A percentile compares a stretch with the other conserved stretches of the same genome.
These are phyloP conservation scores for Stictonetta naevosa DNA, from an alignment of 2,113 vertebrate genomes.

Conservation along the genomic window DNA sequence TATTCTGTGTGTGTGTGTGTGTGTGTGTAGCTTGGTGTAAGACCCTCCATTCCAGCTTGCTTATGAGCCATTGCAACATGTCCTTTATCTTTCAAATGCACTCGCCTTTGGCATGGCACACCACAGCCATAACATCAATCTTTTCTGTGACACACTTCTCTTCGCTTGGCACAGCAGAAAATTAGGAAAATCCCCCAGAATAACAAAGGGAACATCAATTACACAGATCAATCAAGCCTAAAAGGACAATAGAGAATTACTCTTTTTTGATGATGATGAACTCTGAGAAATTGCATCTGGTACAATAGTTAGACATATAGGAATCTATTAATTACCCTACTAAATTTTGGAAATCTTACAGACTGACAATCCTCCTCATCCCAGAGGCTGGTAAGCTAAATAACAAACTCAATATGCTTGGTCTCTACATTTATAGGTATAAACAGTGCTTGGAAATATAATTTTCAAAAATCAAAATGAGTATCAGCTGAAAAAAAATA, in stretches of 20 bases:
- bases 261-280: background rate
- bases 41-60: background rate
- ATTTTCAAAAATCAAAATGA: background rate
- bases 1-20: too few relatives aligned
- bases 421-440: background rate
- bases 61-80: rapidly evolving
- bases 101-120: rapidly evolving
- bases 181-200: background rate
- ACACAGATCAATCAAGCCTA: background rate
- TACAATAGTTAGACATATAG: background rate
- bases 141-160: background rate
- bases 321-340: background rate
- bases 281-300: background rate
- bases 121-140: rapidly evolving
- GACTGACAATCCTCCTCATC: background rate
- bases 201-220: background rate
- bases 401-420: background rate
- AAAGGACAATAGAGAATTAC: background rate
- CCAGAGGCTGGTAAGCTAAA: background rate
- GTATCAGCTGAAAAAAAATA: background rate
- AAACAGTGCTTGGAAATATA: background rate
- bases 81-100: background rate
- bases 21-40: background rate
- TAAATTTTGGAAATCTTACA: background rate
- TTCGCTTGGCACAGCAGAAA: rapidly evolving